Evolutionary conservation across 2,797 vertebrate species (phyloP), one percentile per base, ranked within the genome.

Genomic region (Tolypeutes matacus): DNA sequence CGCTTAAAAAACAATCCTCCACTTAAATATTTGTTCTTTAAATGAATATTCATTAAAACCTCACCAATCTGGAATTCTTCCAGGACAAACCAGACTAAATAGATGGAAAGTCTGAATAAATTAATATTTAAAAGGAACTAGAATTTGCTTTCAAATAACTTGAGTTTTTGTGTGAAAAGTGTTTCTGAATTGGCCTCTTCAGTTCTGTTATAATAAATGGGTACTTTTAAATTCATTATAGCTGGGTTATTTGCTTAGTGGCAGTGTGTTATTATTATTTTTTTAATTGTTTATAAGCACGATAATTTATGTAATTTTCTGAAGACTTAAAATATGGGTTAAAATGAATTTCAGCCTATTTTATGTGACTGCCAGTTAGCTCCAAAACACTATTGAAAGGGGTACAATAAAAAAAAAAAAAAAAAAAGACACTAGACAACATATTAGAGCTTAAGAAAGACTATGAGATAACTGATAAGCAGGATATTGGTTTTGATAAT

Each of bases 401-500:
- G 56, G 73, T 85, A 46, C 75, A 92, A 42, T 77, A 95, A 96
- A 95, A 58, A 25, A 75, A 94, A 96, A 21, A 94, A 97, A 96
- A 80, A 97, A 86, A 70, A 77, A 39, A 39, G 39, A 39, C 39
- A 84, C 64, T 76, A 58, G 86, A 92, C 81, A 90, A 94, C 97
- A 96, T 39, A 39, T 77, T 83, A 42, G 85, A 95, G 27, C 4
- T 70, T 96, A 96, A 75, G n/a, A 94, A 95, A 97, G 86, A 70
- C 62, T 20, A 83, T 86, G 95, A 78, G 95, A 80, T 60, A 97
- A 96, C 88, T 97, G 95, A 95, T 96, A 96, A 97, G 72, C 95
- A 94, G 95, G 97, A 96, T 96, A 96, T 86, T 94, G 89, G 94
- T 97, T 97, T 97, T 97, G 89, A 90, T 97, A 96, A 77, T 97